A percentile compares a stretch with the other conserved stretches of the same genome.
Evolutionary conservation across 1,140 invertebrate genomes (phyloP).

Genomic region (Cryptotermes secundus): DNA sequence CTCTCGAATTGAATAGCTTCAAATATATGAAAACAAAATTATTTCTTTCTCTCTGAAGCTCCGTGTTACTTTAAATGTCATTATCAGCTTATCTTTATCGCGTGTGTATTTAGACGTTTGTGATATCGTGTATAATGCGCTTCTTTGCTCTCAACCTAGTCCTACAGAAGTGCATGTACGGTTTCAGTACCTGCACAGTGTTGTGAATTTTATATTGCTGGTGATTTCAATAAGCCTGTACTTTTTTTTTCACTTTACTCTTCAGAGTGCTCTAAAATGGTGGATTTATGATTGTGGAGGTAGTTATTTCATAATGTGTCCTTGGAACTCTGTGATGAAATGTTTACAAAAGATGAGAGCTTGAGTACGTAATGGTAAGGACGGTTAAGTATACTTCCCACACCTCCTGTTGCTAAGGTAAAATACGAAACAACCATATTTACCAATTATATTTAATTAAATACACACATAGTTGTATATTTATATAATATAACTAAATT

Average conservation of each 20-base stretch:
- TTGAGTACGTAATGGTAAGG: background rate
- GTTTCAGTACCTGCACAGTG: background rate
- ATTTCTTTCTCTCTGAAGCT: background rate
- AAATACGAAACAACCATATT: no score
- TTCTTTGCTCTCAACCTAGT: background rate
- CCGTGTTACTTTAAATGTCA: background rate
- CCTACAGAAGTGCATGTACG: background rate
- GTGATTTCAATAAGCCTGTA: background rate
- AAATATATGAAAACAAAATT: no score
- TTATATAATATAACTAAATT: no score
- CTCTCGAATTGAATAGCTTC: no score
- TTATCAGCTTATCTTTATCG: constrained; percentile 11
- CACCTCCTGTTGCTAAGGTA: no score
- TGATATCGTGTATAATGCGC: background rate
- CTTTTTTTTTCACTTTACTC: background rate
- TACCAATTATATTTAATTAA: no score
- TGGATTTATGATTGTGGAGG: no score
- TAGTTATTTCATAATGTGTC: background rate
- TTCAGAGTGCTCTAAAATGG: background rate
- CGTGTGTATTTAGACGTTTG: background rate
- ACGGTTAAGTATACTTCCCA: no score
- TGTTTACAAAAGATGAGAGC: background rate
- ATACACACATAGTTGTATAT: no score
- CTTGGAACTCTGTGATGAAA: background rate
- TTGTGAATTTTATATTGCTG: background rate